Percentiles rank a stretch among this genome's conserved stretches.
phyloP scores from a whole-genome alignment of 2,888 invertebrate species.

The Aspidapion aeneum region DNA sequence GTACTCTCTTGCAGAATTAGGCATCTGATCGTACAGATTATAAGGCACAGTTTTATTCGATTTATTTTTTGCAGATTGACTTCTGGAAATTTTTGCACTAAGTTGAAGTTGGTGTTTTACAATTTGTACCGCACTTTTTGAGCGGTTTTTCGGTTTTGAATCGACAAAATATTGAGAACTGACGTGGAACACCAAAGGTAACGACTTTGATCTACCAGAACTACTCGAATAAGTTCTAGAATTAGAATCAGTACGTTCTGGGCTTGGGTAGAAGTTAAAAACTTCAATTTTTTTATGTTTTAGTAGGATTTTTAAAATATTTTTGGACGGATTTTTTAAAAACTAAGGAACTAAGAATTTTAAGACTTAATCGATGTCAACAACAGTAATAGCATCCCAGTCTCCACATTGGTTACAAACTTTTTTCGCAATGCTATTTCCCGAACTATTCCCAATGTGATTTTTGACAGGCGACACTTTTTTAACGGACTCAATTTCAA shows the following conservation, averaged over 20 bases:
- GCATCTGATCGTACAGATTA: conserved; percentile 25
- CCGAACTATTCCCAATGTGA: not conserved
- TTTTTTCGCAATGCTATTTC: not conserved
- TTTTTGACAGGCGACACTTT: conserved; percentile 15
- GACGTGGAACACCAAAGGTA: conserved; percentile 36
- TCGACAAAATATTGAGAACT: conserved; percentile 17
- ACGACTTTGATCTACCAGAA: conserved; percentile 29
- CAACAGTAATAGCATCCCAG: conserved; percentile 21
- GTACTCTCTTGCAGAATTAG: conserved; percentile 24
- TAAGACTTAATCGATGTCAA: conserved; percentile 25
- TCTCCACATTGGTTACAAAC: conserved; percentile 1
- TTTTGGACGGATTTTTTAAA: too few relatives aligned
- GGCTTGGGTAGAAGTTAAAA: conserved; percentile 13
- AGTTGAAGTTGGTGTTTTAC: conserved; percentile 43
- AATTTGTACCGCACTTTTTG: conserved; percentile 45
- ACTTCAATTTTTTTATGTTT: too few relatives aligned
- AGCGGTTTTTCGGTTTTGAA: conserved; percentile 30
- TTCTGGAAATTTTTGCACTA: conserved; percentile 23
- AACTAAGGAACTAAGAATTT: too few relatives aligned
- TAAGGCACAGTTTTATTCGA: conserved; percentile 44
- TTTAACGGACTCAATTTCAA: conserved; percentile 25
- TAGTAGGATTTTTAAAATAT: too few relatives aligned
- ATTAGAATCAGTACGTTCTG: conserved; percentile 6
- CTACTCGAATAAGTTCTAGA: conserved; percentile 7
- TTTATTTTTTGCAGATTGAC: conserved; percentile 30